Evolutionary conservation across 1,140 invertebrate genomes (phyloP), one percentile per base, ranked within the genome.

Genomic region (Carposina sasakii): DNA sequence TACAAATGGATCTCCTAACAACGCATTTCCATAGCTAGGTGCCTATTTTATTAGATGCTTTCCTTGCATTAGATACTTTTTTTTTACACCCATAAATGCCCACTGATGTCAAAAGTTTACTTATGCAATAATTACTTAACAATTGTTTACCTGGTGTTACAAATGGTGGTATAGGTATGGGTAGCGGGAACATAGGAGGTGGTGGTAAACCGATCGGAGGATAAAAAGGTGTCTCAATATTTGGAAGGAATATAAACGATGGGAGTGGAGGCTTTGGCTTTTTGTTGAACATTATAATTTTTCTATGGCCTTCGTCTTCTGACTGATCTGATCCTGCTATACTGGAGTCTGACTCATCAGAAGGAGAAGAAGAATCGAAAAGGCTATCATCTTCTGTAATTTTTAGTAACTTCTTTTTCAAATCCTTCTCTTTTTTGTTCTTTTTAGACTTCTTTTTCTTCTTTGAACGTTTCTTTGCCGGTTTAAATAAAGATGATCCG

Each of bases 181-280:
- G 75, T 75, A 81, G 77, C 2, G 74, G 75, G 6, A 77, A 43
- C 8, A 59, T 52, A 9, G 76, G 75, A 9, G 75, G 68, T 17
- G 68, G 61, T 0, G 74, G 71, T 26, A 83, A 43, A 1, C 67
- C 72, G 28, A 81, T 63, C 0, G 79, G 79, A 13, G 79, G 76
- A 42, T 69, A 83, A 46, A 62, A 83, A 6, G 74, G 69, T 3
- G 79, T 79, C 22, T 74, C 72, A 42, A 75, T 57, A 30, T 68
- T 70, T 4, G 76, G 76, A 26, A 83, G 46, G 37, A 83, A 81
- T 47, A 83, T 77, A 43, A 83, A 83, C 15, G 74, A 76, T 2
- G 79, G 79, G 33, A 83, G 53, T 2, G 68, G 67, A 31, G 60
- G 67, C 30, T 66, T 73, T 1, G 71, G 69, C 47, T 71, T 74